A percentile compares a stretch with the other conserved stretches of the same genome.
Conservation (phyloP, 2,797 vertebrate species). For the Bradypodion ventrale region DNA sequence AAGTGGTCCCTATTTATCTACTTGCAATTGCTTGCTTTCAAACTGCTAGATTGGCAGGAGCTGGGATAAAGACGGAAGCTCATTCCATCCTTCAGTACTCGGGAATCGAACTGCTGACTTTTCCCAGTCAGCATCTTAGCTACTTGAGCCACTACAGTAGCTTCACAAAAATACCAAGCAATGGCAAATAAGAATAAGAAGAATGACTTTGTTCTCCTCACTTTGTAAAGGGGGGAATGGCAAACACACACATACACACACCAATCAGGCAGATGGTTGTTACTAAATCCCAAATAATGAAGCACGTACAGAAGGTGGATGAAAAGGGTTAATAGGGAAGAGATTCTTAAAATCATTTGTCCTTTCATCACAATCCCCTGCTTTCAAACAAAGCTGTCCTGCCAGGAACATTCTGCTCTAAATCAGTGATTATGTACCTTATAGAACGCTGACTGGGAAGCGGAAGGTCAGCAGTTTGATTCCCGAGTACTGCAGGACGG, state of each 20-base stretch:
- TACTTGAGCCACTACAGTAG: no score
- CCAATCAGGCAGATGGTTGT: no score
- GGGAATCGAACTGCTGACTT: no score
- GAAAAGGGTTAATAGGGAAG: background rate
- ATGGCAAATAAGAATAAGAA: background rate
- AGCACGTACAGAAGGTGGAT: background rate
- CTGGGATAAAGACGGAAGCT: no score
- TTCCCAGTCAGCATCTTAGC: no score
- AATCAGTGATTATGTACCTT: background rate
- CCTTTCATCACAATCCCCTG: background rate
- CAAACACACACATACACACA: background rate
- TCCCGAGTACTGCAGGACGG: no score
- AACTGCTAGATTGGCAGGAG: no score
- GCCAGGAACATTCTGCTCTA: background rate
- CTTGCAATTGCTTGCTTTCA: no score
- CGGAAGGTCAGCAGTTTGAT: no score
- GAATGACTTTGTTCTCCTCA: background rate
- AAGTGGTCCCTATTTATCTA: no score
- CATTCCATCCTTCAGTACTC: no score
- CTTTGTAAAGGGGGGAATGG: background rate
- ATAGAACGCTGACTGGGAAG: no score
- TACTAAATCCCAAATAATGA: background rate
- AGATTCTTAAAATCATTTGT: background rate
- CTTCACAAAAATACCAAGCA: background rate
- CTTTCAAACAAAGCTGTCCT: background rate